Base-by-base conservation (phyloP, 2,888 invertebrate species). In the Harpalus rubripes region DNA sequence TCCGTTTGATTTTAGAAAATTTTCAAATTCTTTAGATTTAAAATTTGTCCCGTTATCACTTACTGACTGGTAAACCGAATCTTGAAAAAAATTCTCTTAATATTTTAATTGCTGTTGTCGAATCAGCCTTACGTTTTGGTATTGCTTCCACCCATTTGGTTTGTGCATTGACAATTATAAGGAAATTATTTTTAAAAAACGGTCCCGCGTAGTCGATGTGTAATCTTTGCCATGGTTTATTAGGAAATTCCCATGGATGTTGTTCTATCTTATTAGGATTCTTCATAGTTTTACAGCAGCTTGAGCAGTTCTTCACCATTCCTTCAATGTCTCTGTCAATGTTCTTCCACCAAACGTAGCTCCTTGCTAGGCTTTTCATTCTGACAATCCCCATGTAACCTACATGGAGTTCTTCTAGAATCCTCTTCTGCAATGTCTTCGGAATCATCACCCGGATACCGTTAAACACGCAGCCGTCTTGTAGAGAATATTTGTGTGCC, bases 131-230 rank as follows among this genome's bases (percentile, higher is more conserved):
- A 26, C 85, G 87, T 16, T 86, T 87, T n/a, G 86, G 87, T 18
- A 86, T 59, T 2, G 80, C 86, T 85, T 87, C 86, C 5, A 87
- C 12, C 86, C 87, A 86, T 85, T 87, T 87, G 32, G 86, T 63
- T 79, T 83, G 84, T 8, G 87, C 85, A 39, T 87, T 79, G 41
- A 86, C 85, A 10, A 86, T 58, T 7, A 86, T 85, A 10, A 86
- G 61, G 10, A 86, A 78, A 41, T 86, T 78, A 12, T 32, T 80
- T 32, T 72, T 72, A 1, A 58, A 16, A 16, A 86, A 86, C 18
- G 87, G 87, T 85, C n/a, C n/a, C n/a, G n/a, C n/a, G n/a, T 88
- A 88, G 86, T 88, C 87, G 41, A 88, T 85, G 80, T 88, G 89
- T n/a, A 88, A 32, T 68, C 88, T 32, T 26, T 85, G 85, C 87